Conservation (phyloP, 2,113 vertebrate species). For the Brachyhypopomus occidentalis region DNA sequence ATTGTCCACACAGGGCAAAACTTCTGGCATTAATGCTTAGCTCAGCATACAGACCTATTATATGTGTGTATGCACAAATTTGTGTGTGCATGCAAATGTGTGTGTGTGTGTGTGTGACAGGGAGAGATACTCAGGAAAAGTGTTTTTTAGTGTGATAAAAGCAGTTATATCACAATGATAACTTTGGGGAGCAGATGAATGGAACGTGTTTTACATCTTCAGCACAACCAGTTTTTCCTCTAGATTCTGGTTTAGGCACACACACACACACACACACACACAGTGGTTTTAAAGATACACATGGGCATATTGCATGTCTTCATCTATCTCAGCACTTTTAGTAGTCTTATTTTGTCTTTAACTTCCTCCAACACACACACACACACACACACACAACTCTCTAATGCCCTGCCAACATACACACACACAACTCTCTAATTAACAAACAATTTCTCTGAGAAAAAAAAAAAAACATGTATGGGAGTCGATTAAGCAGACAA, state of each 20-base stretch:
- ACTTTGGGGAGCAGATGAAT: slow-evolving; percentile 30
- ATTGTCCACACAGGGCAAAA: slow-evolving; percentile 10
- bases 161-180: slow-evolving; percentile 37
- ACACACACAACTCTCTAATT: slow-evolving; percentile 51
- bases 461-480: slow-evolving; percentile 47
- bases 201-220: neutral
- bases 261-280: neutral
- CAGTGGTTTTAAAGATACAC: neutral
- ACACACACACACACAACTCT: slow-evolving; percentile 16
- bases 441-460: slow-evolving; percentile 56
- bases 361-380: slow-evolving; percentile 1
- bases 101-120: slow-evolving; percentile 18
- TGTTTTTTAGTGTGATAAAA: neutral
- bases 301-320: neutral
- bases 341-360: slow-evolving; percentile 35
- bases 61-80: neutral
- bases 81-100: neutral
- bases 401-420: slow-evolving; percentile 1
- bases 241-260: neutral
- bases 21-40: neutral
- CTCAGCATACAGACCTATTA: slow-evolving; percentile 12
- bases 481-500: slow-evolving; percentile 54
- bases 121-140: slow-evolving; percentile 2
- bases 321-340: slow-evolving; percentile 33
- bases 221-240: neutral